Percentiles rank a stretch among this genome's conserved stretches.
phyloP scores from a whole-genome alignment of 1,140 invertebrate species.

The Radopholus similis region DNA sequence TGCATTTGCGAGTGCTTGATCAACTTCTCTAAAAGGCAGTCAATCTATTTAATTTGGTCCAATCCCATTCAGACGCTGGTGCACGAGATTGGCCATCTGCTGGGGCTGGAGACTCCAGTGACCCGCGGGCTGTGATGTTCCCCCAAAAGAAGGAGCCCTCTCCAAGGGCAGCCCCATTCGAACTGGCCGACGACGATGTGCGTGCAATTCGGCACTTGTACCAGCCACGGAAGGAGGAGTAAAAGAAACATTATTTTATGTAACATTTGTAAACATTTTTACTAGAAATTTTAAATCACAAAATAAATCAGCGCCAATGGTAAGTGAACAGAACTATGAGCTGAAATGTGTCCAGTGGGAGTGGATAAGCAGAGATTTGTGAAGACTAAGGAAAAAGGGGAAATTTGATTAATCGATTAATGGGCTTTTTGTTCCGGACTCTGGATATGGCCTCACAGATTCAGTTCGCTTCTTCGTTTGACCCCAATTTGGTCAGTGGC shows the following conservation, averaged over 20 bases:
- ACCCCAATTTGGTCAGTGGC: too few species aligned
- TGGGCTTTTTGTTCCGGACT: too few species aligned
- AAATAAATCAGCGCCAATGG: too few species aligned
- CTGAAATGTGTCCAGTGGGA: too few species aligned
- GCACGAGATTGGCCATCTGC: conserved; percentile 58
- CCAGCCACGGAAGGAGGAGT: not conserved
- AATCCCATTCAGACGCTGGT: conserved; percentile 46
- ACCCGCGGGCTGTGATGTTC: conserved; percentile 51
- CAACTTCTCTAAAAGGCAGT: too few species aligned
- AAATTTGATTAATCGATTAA: too few species aligned
- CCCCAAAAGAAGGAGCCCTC: conserved; percentile 44
- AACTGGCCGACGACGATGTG: conserved; percentile 45
- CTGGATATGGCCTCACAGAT: too few species aligned
- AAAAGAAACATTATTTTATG: not conserved
- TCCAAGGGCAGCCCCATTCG: conserved; percentile 39
- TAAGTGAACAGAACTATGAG: too few species aligned
- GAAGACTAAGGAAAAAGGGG: too few species aligned
- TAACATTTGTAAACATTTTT: not conserved
- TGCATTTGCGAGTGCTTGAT: not conserved
- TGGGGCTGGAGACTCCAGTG: conserved; percentile 55
- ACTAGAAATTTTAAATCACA: too few species aligned
- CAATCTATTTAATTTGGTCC: not conserved
- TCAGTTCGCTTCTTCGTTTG: too few species aligned
- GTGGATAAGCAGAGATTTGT: too few species aligned
- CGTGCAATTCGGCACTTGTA: conserved; percentile 42